phyloP scores from a whole-genome alignment of 2,113 vertebrate species.

The Heteronetta atricapilla region DNA sequence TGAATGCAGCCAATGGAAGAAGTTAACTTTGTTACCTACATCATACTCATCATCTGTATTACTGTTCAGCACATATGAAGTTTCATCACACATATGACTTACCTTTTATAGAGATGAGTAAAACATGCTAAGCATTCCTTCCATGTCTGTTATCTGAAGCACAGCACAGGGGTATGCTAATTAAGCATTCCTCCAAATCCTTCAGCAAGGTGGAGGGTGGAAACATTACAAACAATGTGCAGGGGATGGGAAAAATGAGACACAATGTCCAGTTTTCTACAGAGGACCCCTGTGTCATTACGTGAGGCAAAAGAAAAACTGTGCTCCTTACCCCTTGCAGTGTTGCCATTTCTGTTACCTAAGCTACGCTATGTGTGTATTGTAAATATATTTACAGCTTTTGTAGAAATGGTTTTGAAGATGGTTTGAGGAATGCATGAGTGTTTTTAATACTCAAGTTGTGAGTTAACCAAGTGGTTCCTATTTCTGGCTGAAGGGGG shows the following conservation, averaged over 20 bases:
- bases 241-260: background rate
- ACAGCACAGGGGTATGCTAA: background rate
- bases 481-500: background rate
- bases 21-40: background rate
- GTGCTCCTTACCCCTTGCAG: fast-evolving
- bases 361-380: background rate
- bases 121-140: background rate
- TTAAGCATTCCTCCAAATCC: background rate
- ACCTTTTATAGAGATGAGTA: background rate
- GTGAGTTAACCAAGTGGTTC: background rate
- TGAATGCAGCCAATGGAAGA: background rate
- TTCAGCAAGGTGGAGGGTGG: background rate
- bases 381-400: background rate
- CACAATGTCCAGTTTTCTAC: background rate
- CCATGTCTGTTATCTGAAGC: background rate
- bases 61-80: background rate
- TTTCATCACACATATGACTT: background rate
- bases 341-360: background rate
- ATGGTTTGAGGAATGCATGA: background rate
- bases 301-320: background rate
- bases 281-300: background rate
- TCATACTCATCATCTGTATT: background rate
- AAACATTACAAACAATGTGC: background rate
- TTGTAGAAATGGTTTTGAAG: background rate
- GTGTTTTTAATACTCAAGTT: background rate